These are phyloP conservation scores for Diabrotica virgifera DNA, from an alignment of 1,140 invertebrate genomes.

Conservation along the genomic window DNA sequence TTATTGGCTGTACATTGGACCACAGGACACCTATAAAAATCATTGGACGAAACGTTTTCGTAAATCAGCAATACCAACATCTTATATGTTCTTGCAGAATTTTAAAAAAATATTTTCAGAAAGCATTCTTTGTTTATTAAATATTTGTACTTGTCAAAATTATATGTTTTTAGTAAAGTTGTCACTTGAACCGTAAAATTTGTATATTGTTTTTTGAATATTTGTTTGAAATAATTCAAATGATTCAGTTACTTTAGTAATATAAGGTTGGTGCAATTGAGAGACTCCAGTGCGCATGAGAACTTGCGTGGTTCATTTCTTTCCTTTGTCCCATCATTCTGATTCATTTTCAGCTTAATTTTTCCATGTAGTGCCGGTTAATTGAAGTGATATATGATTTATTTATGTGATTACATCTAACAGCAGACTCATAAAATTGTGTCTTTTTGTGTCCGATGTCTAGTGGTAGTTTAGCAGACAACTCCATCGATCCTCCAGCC, in stretches of 20 bases:
- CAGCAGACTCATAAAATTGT: slow-evolving; percentile 37
- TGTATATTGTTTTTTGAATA: not conserved
- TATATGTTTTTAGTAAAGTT: not conserved
- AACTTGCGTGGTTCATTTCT: slow-evolving; percentile 8
- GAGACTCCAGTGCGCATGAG: slow-evolving; percentile 5
- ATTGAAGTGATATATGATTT: slow-evolving; percentile 10
- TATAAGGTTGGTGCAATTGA: not conserved
- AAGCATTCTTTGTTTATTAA: not conserved
- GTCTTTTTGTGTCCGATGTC: slow-evolving; percentile 73
- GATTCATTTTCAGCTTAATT: not conserved
- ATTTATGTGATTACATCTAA: slow-evolving; percentile 15
- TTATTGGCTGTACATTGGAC: too few species aligned
- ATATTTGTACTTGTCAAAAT: not conserved
- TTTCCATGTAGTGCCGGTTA: slow-evolving; percentile 18
- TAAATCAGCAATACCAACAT: too few species aligned
- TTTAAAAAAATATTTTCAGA: not conserved
- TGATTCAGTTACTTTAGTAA: not conserved
- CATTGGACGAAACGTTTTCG: too few species aligned
- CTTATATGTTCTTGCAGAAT: not conserved
- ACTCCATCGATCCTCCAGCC: slow-evolving; percentile 80
- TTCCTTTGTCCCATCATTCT: not conserved
- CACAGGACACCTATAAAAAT: too few species aligned
- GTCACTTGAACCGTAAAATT: not conserved
- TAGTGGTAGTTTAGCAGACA: slow-evolving; percentile 80
- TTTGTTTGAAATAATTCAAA: not conserved